Conservation (phyloP, 2,113 vertebrate species). For the Melanerpes aurifrons region DNA sequence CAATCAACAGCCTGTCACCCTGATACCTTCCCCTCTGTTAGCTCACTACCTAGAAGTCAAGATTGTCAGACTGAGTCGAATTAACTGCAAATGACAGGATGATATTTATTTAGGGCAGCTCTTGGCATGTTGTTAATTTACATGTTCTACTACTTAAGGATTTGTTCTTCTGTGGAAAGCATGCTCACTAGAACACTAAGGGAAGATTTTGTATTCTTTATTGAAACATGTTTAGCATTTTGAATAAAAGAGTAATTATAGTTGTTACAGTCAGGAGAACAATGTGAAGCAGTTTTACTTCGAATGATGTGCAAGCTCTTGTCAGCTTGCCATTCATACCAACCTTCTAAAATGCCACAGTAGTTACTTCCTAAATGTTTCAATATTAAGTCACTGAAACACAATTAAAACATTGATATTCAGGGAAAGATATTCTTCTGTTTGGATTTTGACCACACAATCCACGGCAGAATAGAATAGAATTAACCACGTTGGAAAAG, state of each 20-base stretch:
- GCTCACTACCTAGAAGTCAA: not conserved
- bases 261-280: slow-evolving; percentile 49
- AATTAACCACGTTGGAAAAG: no score
- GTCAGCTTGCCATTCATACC: slow-evolving; percentile 42
- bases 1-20: not conserved
- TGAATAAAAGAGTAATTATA: slow-evolving; percentile 67
- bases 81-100: not conserved
- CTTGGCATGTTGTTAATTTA: not conserved
- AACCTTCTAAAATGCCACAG: slow-evolving; percentile 50
- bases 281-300: slow-evolving; percentile 43
- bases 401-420: slow-evolving; percentile 18
- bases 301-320: slow-evolving; percentile 63
- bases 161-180: slow-evolving; percentile 1
- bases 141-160: not conserved
- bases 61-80: not conserved
- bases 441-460: not conserved
- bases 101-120: not conserved
- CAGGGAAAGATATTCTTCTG: not conserved
- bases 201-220: slow-evolving; percentile 38
- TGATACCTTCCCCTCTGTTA: not conserved
- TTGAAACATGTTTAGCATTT: slow-evolving; percentile 46
- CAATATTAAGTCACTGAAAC: slow-evolving; percentile 56
- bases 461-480: not conserved
- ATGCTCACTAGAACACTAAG: not conserved
- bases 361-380: slow-evolving; percentile 36